Evolutionary conservation across 2,797 vertebrate species (phyloP).

Genomic region (Micromesistius poutassou): DNA sequence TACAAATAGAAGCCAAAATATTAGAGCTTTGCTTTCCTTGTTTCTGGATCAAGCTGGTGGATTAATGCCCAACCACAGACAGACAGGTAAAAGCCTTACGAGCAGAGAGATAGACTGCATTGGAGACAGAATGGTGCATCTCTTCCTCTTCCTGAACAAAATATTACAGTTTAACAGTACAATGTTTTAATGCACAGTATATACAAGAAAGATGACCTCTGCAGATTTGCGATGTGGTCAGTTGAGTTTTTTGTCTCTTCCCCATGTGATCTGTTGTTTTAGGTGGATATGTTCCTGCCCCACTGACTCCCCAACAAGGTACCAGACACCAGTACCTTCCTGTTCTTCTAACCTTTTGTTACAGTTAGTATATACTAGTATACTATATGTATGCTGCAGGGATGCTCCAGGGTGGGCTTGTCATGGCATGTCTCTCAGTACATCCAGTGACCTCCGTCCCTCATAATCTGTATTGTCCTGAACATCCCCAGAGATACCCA

Average conservation of each 20-base stretch:
- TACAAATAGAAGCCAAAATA: constrained; percentile 3
- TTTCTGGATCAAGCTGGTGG: constrained; percentile 50
- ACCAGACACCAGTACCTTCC: constrained; percentile 22
- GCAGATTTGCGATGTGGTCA: background rate
- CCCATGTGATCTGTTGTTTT: too few species aligned
- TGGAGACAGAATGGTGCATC: background rate
- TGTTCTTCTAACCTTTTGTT: background rate
- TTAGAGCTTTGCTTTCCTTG: constrained; percentile 18
- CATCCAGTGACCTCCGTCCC: constrained; percentile 2
- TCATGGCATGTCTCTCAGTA: constrained; percentile 37
- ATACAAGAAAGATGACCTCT: background rate
- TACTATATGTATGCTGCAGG: background rate
- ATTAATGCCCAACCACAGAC: constrained; percentile 41
- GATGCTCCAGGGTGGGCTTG: constrained; percentile 11
- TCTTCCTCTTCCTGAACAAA: constrained; percentile 15
- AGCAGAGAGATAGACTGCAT: constrained; percentile 8
- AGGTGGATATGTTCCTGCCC: constrained; percentile 69
- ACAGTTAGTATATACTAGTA: background rate
- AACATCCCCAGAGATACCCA: constrained; percentile 35
- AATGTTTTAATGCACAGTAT: background rate
- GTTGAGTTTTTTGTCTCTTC: too few species aligned
- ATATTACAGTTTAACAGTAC: constrained; percentile 1
- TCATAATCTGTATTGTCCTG: constrained; percentile 48
- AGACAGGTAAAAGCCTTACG: constrained; percentile 37
- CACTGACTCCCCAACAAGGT: constrained; percentile 77